These are phyloP conservation scores for Drosophila varians DNA, from an alignment of 1,140 invertebrate species.

Conservation along the genomic window DNA sequence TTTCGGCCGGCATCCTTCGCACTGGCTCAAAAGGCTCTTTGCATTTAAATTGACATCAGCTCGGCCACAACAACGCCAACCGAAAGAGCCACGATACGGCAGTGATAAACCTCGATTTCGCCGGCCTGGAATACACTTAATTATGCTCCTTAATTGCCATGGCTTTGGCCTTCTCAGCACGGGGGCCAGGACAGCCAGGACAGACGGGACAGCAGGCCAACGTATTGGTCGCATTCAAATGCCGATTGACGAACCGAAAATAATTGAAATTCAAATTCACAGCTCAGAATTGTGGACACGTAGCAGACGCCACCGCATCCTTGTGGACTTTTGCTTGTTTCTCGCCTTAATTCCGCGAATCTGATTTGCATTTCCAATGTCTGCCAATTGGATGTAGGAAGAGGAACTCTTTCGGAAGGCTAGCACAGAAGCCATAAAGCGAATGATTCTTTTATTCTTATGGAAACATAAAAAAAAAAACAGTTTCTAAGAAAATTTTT, in stretches of 20 bases:
- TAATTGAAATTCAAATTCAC: conserved; percentile 72
- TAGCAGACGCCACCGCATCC: conserved; percentile 10
- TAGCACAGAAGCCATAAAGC: background rate
- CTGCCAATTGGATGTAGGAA: conserved; percentile 18
- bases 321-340: conserved; percentile 21
- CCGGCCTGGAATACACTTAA: conserved; percentile 56
- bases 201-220: conserved; percentile 7
- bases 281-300: conserved; percentile 37
- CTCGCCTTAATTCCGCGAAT: conserved; percentile 32
- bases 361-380: conserved; percentile 43
- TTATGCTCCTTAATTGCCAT: conserved; percentile 71
- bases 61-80: conserved; percentile 18
- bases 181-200: no score
- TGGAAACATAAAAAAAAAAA: no score
- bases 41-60: conserved; percentile 72
- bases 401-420: conserved; percentile 8
- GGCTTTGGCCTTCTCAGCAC: conserved; percentile 41
- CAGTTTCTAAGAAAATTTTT: no score
- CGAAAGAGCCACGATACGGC: conserved; percentile 18
- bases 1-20: conserved; percentile 42
- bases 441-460: background rate
- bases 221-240: conserved; percentile 47
- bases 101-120: conserved; percentile 36
- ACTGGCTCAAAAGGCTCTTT: conserved; percentile 62
- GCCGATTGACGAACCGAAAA: conserved; percentile 49